These are phyloP conservation scores for Crossocerus cetratus DNA, from an alignment of 2,888 invertebrate genomes.

Conservation along the genomic window DNA sequence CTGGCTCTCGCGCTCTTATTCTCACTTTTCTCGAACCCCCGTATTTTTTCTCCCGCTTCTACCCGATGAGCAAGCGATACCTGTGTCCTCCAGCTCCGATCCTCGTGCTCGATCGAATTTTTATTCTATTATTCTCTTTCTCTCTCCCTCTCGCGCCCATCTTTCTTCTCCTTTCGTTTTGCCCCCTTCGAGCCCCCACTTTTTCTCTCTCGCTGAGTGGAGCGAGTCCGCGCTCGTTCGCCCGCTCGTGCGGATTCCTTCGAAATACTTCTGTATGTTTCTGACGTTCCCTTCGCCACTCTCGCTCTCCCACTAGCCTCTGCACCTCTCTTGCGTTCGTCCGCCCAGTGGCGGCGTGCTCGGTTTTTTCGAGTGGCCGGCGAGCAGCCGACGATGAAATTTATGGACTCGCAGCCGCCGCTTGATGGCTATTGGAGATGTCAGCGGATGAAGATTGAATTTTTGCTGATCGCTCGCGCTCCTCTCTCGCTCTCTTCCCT, in stretches of 20 bases:
- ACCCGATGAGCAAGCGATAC: neutral
- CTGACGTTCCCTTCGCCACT: neutral
- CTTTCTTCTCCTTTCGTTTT: neutral
- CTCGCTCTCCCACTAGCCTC: neutral
- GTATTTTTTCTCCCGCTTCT: slow-evolving; percentile 40
- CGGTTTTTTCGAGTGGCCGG: slow-evolving; percentile 8
- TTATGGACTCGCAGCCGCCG: slow-evolving; percentile 1
- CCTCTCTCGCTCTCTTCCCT: neutral
- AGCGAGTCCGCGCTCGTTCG: too few species aligned
- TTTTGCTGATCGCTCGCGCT: neutral
- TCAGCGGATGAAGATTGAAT: slow-evolving; percentile 3
- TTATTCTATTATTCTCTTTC: slow-evolving; percentile 14
- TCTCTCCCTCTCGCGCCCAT: slow-evolving; percentile 3
- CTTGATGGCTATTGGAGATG: neutral
- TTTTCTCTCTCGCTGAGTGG: too few species aligned
- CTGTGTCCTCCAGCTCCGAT: too few species aligned
- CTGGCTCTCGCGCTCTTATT: slow-evolving; percentile 36
- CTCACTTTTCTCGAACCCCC: slow-evolving; percentile 38
- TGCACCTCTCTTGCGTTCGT: too few species aligned
- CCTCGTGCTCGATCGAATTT: neutral
- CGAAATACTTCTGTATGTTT: slow-evolving; percentile 1
- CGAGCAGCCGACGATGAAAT: slow-evolving; percentile 5
- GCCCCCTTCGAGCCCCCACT: neutral
- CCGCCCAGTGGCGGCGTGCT: neutral
- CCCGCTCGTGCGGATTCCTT: too few species aligned